A percentile compares a stretch with the other conserved stretches of the same genome.
Evolutionary conservation across 2,113 vertebrate species (phyloP).

Genomic region (Neolamprologus brichardi): DNA sequence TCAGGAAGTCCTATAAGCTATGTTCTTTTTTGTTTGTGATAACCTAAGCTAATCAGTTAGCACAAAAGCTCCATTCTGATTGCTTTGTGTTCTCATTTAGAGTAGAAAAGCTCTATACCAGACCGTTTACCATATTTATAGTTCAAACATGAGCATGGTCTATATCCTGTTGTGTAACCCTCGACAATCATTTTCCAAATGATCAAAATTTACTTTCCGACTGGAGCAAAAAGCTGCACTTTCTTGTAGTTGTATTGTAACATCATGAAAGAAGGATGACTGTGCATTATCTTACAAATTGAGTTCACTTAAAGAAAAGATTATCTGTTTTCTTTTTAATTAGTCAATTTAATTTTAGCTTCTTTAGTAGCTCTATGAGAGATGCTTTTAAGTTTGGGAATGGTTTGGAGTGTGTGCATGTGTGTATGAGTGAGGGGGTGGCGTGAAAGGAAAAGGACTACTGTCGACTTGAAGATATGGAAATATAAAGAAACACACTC

Average conservation of each 20-base stretch:
- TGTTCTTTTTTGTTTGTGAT: neutral
- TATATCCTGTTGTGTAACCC: neutral
- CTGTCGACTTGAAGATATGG: constrained; percentile 40
- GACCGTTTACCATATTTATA: neutral
- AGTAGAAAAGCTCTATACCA: neutral
- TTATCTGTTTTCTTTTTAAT: neutral
- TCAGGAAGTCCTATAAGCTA: neutral
- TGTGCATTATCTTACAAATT: neutral
- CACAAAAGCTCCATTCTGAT: neutral
- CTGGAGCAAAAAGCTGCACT: neutral
- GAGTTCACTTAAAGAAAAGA: neutral
- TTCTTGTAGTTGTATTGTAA: neutral
- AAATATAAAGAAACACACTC: constrained; percentile 36
- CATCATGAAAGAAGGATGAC: neutral
- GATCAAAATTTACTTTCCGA: neutral
- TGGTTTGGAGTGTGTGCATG: neutral
- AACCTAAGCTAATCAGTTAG: neutral
- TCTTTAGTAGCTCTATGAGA: neutral
- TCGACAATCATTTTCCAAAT: neutral
- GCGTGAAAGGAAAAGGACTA: constrained; percentile 37
- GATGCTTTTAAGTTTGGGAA: constrained; percentile 8
- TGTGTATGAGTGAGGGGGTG: neutral
- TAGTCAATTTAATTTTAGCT: neutral
- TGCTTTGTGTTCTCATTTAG: neutral
- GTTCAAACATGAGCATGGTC: neutral